These are phyloP conservation scores for Pachycephus smyrnensis DNA, from an alignment of 2,888 invertebrate genomes.

Conservation along the genomic window DNA sequence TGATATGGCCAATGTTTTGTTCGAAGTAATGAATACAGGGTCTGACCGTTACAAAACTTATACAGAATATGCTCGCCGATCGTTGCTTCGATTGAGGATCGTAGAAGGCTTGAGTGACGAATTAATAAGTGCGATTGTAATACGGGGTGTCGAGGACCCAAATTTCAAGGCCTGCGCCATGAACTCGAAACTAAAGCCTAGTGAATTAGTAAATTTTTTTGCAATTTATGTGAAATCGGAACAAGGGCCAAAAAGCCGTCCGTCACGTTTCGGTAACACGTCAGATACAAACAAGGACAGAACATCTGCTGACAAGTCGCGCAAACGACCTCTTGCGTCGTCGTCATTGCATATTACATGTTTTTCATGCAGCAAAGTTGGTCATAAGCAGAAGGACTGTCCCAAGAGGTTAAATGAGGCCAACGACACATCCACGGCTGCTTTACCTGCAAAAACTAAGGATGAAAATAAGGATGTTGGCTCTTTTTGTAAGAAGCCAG, in stretches of 20 bases:
- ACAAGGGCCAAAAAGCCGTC: too few species aligned
- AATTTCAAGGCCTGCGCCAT: background rate
- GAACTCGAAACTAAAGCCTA: background rate
- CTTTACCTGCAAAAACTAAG: too few species aligned
- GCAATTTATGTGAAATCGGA: background rate
- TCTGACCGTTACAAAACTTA: constrained; percentile 2
- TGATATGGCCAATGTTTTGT: constrained; percentile 8
- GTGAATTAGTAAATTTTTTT: background rate
- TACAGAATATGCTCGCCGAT: constrained; percentile 7
- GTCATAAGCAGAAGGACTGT: too few species aligned
- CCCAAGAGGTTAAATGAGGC: too few species aligned
- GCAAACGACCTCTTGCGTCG: too few species aligned
- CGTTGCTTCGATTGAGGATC: background rate
- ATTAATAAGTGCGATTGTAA: constrained; percentile 1
- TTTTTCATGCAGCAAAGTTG: too few species aligned
- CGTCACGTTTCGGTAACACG: too few species aligned
- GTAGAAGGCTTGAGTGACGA: constrained; percentile 5
- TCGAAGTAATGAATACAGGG: constrained; percentile 3
- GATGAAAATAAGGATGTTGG: background rate
- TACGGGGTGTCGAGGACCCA: background rate
- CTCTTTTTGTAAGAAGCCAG: background rate
- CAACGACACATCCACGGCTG: too few species aligned
- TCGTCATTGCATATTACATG: too few species aligned
- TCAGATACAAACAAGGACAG: too few species aligned
- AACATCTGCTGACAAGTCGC: too few species aligned